Evolutionary conservation across 2,888 invertebrate genomes (phyloP).

Genomic region (Neoitamus cyanurus): DNA sequence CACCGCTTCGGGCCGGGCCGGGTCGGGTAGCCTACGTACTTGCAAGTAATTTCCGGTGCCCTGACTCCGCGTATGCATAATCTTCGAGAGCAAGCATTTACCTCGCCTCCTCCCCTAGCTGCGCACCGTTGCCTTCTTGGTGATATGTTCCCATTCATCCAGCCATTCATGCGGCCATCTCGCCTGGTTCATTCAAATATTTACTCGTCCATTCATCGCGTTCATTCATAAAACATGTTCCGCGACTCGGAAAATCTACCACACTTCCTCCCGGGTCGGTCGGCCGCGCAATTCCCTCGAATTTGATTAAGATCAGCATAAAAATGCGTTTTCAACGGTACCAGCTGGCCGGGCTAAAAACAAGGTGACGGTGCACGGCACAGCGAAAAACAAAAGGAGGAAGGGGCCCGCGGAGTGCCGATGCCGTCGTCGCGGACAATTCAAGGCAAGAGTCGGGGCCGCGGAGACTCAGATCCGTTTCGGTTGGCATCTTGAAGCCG

Average conservation of each 20-base stretch:
- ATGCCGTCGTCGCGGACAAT: background rate
- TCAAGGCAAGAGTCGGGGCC: background rate
- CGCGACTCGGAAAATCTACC: slow-evolving; percentile 37
- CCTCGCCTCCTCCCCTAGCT: background rate
- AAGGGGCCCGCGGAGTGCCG: background rate
- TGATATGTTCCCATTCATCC: slow-evolving; percentile 16
- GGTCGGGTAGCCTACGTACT: background rate
- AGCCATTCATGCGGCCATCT: slow-evolving; percentile 46
- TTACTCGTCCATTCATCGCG: slow-evolving; percentile 53
- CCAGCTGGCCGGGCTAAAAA: background rate
- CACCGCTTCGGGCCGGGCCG: background rate
- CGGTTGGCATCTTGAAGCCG: slow-evolving; percentile 37
- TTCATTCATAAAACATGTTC: slow-evolving; percentile 53
- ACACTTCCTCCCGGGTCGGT: slow-evolving; percentile 21
- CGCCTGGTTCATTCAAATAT: slow-evolving; percentile 44
- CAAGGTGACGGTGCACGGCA: slow-evolving; percentile 23
- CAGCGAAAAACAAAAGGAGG: background rate
- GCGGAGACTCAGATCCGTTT: background rate
- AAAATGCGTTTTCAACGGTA: slow-evolving; percentile 47
- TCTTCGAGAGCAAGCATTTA: slow-evolving; percentile 25
- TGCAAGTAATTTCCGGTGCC: slow-evolving; percentile 25
- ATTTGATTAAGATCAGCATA: slow-evolving; percentile 45
- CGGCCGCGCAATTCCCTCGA: slow-evolving; percentile 6
- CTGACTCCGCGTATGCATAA: background rate
- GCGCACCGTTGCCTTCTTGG: background rate